Evolutionary conservation across 2,113 vertebrate species (phyloP), one percentile per base, ranked within the genome.

Genomic region (Colaptes auratus): DNA sequence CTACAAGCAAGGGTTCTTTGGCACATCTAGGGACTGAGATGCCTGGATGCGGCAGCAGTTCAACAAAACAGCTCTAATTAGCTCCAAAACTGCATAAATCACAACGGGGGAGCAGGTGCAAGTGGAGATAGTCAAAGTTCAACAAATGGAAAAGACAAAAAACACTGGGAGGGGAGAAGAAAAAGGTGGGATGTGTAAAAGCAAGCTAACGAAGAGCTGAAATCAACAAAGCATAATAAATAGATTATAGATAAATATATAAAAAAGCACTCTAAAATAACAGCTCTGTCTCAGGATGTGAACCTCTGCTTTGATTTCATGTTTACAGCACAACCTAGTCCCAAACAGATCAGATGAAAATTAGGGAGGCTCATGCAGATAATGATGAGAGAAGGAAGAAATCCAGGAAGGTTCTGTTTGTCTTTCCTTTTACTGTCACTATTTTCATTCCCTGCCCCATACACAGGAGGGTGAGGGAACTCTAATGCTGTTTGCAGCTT

Each of bases 371-470:
- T 72, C 56, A 33, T 33, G 69, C n/a, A 95, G 91, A 94, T 91
- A 77, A 89, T 7, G 4, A 20, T 59, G 69, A 85, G 39, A 64
- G 82, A 83, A 79, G 78, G 90, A 94, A 96, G 70, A 89, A 90
- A 53, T 84, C 91, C 50, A 96, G 96, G 85, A 96, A 95, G 93
- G 86, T 60, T n/a, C n/a, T 97, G 85, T 97, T 98, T 97, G 81
- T 97, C 65, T 98, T 97, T 96, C 97, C 95, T 95, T 87, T 92
- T 36, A 55, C 84, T 66, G 61, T 69, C 39, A 3, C 21, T 88
- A 31, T 93, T 94, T 96, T 89, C 73, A 80, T 70, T 77, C 79
- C 18, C 90, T 58, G 65, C 77, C 59, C 56, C 63, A 69, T 42
- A 77, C 89, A 92, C 79, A 94, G 90, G 86, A 89, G 39, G 31